Conservation (phyloP, 2,113 vertebrate genomes). For the Tetraodon nigroviridis region DNA sequence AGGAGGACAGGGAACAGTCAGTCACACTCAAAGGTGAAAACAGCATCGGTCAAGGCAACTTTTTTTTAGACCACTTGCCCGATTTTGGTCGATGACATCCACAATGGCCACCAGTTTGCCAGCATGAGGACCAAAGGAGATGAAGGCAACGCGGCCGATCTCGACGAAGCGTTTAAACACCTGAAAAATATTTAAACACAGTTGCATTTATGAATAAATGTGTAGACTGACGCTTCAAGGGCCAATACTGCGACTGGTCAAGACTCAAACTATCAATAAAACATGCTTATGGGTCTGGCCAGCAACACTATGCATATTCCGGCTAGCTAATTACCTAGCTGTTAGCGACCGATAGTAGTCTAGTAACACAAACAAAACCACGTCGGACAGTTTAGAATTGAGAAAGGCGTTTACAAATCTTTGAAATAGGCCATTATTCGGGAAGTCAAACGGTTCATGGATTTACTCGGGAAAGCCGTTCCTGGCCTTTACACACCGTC, state of each 20-base stretch:
- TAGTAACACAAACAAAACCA: too few relatives aligned
- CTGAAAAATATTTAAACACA: slow-evolving; percentile 56
- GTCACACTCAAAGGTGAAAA: rapidly evolving
- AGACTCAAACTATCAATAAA: too few relatives aligned
- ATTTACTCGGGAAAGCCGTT: too few relatives aligned
- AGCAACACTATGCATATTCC: not conserved
- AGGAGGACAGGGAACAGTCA: not conserved
- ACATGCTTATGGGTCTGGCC: too few relatives aligned
- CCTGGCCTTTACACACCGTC: slow-evolving; percentile 12
- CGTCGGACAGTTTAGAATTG: not conserved
- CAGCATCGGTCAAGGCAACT: rapidly evolving
- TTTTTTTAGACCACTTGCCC: slow-evolving; percentile 67
- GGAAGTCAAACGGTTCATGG: too few relatives aligned
- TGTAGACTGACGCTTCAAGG: too few relatives aligned
- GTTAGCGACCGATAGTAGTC: not conserved
- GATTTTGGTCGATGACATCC: slow-evolving; percentile 96
- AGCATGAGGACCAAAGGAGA: slow-evolving; percentile 89
- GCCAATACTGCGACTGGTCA: too few relatives aligned
- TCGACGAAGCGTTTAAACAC: slow-evolving; percentile 96
- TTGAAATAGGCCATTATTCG: rapidly evolving
- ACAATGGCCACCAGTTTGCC: slow-evolving; percentile 93
- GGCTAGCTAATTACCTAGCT: slow-evolving; percentile 6
- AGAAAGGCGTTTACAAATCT: too few relatives aligned
- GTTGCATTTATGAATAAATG: not conserved
- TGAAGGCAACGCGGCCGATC: slow-evolving; percentile 89